Percentiles rank a stretch among this genome's conserved stretches.
phyloP scores from a whole-genome alignment of 1,140 invertebrate species.

The Sitophilus oryzae region DNA sequence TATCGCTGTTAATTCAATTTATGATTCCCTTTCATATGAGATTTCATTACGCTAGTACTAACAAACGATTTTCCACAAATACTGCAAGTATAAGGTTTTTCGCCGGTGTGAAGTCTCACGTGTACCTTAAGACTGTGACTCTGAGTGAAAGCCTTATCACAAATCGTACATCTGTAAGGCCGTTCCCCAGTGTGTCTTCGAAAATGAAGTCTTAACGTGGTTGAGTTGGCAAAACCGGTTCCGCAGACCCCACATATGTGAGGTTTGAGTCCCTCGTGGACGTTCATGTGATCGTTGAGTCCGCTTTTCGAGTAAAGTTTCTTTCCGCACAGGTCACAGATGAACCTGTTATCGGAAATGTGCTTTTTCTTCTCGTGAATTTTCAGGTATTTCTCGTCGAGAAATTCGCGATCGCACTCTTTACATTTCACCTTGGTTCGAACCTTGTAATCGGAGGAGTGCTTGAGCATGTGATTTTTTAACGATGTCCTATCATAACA shows the following conservation, averaged over 20 bases:
- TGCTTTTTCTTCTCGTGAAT: conserved; percentile 45
- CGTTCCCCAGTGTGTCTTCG: conserved; percentile 57
- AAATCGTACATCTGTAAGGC: conserved; percentile 58
- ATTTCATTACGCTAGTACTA: conserved; percentile 27
- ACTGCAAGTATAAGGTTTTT: conserved; percentile 61
- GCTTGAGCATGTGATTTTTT: conserved; percentile 33
- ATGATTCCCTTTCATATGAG: conserved; percentile 29
- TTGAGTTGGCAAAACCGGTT: conserved; percentile 57
- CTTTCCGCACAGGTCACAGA: conserved; percentile 61
- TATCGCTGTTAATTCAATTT: conserved; percentile 2
- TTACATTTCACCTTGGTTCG: conserved; percentile 49
- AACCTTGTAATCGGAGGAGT: conserved; percentile 46
- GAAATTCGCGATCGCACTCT: conserved; percentile 54
- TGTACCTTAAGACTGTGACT: conserved; percentile 70
- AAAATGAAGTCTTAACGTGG: conserved; percentile 53
- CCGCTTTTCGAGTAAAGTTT: conserved; percentile 61
- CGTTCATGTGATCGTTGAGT: conserved; percentile 59
- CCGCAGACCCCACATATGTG: conserved; percentile 62
- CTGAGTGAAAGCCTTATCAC: conserved; percentile 70
- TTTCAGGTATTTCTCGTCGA: conserved; percentile 44
- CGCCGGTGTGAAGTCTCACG: conserved; percentile 67
- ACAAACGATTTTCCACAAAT: conserved; percentile 36
- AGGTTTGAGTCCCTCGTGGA: conserved; percentile 65
- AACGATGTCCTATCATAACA: conserved; percentile 33
- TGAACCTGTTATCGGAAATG: conserved; percentile 31